These are phyloP conservation scores for Ophion ventricosus DNA, from an alignment of 2,888 invertebrate species.

Conservation along the genomic window DNA sequence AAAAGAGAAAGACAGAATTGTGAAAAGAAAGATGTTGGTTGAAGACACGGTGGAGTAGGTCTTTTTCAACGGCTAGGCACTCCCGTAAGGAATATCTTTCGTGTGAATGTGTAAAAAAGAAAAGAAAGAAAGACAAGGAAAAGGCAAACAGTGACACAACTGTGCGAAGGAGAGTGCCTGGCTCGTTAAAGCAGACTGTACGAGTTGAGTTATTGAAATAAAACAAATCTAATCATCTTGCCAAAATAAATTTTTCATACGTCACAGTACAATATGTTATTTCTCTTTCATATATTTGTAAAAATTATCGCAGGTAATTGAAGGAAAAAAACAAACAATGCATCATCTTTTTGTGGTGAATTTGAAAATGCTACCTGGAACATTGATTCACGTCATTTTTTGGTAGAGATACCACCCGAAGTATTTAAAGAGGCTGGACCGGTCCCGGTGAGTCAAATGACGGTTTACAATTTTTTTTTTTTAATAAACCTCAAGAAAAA, in stretches of 20 bases:
- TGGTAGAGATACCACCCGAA: too few species aligned
- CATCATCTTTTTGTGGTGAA: too few species aligned
- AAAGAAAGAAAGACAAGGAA: not conserved
- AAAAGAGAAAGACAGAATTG: constrained; percentile 71
- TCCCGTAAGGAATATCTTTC: constrained; percentile 77
- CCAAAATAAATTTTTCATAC: too few species aligned
- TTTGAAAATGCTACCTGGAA: too few species aligned
- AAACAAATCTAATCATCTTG: not conserved
- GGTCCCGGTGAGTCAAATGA: too few species aligned
- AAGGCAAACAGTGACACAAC: constrained; percentile 11
- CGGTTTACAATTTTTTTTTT: too few species aligned
- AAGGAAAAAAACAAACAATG: too few species aligned
- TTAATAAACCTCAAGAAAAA: too few species aligned
- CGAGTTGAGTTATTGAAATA: constrained; percentile 28
- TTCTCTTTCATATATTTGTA: not conserved
- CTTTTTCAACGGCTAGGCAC: constrained; percentile 80
- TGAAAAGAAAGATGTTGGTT: constrained; percentile 26
- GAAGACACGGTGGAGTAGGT: constrained; percentile 62
- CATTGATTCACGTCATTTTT: too few species aligned
- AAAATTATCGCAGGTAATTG: too few species aligned
- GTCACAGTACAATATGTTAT: not conserved
- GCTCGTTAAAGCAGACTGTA: constrained; percentile 77
- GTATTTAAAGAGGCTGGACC: too few species aligned
- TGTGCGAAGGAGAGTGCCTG: constrained; percentile 75
- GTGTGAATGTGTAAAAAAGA: constrained; percentile 40